A percentile compares a stretch with the other conserved stretches of the same genome.
These are phyloP conservation scores for Bombus superbus DNA, from an alignment of 1,140 invertebrate species.

Conservation along the genomic window DNA sequence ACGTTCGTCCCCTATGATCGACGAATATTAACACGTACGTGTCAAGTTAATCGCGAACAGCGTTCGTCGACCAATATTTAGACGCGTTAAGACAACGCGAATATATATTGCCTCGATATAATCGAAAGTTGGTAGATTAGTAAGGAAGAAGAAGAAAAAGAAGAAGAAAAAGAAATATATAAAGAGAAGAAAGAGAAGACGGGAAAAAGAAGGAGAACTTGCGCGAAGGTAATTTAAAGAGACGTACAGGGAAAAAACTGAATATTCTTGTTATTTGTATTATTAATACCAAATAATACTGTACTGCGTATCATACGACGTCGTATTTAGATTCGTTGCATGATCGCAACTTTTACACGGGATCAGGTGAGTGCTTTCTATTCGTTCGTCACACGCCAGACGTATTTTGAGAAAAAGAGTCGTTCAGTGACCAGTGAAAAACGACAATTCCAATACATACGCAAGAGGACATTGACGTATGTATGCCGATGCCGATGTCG, in stretches of 20 bases:
- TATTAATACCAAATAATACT: constrained; percentile 30
- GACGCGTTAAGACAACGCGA: neutral
- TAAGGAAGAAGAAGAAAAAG: neutral
- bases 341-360: constrained; percentile 1
- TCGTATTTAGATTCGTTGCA: constrained; percentile 1
- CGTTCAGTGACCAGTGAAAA: neutral
- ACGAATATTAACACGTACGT: neutral
- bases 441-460: neutral
- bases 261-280: constrained; percentile 36
- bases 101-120: neutral
- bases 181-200: neutral
- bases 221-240: constrained; percentile 12
- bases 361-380: neutral
- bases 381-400: neutral
- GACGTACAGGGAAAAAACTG: constrained; percentile 5
- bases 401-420: neutral
- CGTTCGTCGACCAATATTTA: constrained; percentile 14
- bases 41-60: neutral
- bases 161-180: neutral
- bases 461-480: neutral
- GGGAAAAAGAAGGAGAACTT: neutral
- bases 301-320: constrained; percentile 35
- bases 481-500: neutral
- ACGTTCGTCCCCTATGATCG: neutral
- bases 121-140: neutral